Conservation (phyloP, 1,140 invertebrate genomes). For the Telenomus remus region DNA sequence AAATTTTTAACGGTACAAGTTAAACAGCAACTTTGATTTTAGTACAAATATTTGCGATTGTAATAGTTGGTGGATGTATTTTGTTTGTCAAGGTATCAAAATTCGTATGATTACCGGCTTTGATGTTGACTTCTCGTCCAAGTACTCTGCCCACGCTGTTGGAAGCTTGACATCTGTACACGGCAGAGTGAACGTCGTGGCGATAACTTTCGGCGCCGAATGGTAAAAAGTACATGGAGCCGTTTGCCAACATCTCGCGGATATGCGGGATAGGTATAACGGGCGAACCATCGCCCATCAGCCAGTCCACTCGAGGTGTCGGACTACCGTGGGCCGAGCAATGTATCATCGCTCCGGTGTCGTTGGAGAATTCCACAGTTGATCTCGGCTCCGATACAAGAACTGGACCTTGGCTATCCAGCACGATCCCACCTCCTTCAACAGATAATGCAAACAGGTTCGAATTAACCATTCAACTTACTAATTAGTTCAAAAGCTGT, state of each 20-base stretch:
- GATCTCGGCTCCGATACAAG: conserved; percentile 86
- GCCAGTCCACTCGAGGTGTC: conserved; percentile 84
- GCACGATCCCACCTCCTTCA: conserved; percentile 76
- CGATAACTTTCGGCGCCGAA: conserved; percentile 87
- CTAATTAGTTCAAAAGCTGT: neutral
- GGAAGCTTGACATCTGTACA: conserved; percentile 86
- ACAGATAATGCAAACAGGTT: neutral
- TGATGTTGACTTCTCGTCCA: conserved; percentile 88
- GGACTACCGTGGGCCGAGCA: conserved; percentile 88
- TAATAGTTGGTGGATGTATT: no score
- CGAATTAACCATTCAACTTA: no score
- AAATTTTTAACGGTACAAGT: no score
- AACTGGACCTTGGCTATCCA: conserved; percentile 86
- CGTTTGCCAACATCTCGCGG: conserved; percentile 84
- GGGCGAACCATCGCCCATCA: conserved; percentile 79
- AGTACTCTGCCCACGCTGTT: conserved; percentile 86
- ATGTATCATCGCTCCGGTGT: conserved; percentile 85
- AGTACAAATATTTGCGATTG: no score
- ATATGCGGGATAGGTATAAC: conserved; percentile 82
- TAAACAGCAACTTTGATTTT: no score
- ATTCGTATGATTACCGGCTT: conserved; percentile 84
- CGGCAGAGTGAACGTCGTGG: conserved; percentile 87
- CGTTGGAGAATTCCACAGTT: conserved; percentile 90
- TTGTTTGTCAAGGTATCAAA: no score
- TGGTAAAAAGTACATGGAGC: conserved; percentile 87